Percentiles rank a stretch among this genome's conserved stretches.
phyloP scores from a whole-genome alignment of 2,113 vertebrate genomes.

The Triplophysa dalaica region DNA sequence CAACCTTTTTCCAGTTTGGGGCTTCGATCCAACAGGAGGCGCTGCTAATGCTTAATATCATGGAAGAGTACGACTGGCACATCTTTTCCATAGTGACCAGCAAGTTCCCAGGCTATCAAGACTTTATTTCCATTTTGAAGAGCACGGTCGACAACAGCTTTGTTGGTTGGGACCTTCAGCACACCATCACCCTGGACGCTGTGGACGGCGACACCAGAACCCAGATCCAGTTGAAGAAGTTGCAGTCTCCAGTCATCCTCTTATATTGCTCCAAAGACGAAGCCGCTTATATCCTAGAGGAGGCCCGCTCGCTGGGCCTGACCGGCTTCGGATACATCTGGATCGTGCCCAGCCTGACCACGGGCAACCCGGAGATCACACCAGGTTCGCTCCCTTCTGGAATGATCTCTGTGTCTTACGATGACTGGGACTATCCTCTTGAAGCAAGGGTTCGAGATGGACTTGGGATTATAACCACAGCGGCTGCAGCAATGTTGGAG shows the following conservation, averaged over 20 bases:
- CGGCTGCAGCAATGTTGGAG: slow-evolving; percentile 90
- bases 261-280: slow-evolving; percentile 97
- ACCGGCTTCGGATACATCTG: slow-evolving; percentile 96
- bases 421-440: slow-evolving; percentile 96
- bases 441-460: slow-evolving; percentile 88
- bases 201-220: slow-evolving; percentile 88
- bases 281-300: slow-evolving; percentile 88
- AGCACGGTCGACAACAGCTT: slow-evolving; percentile 97
- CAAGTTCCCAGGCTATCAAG: slow-evolving; percentile 94
- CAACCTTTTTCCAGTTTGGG: slow-evolving; percentile 97
- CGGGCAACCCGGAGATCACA: slow-evolving; percentile 87
- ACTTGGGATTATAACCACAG: slow-evolving; percentile 92
- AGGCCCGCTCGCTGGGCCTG: slow-evolving; percentile 92
- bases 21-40: slow-evolving; percentile 98
- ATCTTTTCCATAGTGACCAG: slow-evolving; percentile 96
- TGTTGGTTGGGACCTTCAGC: slow-evolving; percentile 98
- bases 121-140: slow-evolving; percentile 95
- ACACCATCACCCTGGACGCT: slow-evolving; percentile 86
- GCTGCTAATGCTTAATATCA: slow-evolving; percentile 94
- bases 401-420: slow-evolving; percentile 93
- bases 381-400: slow-evolving; percentile 91
- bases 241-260: slow-evolving; percentile 92
- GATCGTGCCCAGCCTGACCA: slow-evolving; percentile 93
- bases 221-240: slow-evolving; percentile 94
- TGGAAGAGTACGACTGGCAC: slow-evolving; percentile 99